A percentile compares a stretch with the other conserved stretches of the same genome.
phyloP scores from a whole-genome alignment of 2,113 vertebrate species.

The Hemiscyllium ocellatum region DNA sequence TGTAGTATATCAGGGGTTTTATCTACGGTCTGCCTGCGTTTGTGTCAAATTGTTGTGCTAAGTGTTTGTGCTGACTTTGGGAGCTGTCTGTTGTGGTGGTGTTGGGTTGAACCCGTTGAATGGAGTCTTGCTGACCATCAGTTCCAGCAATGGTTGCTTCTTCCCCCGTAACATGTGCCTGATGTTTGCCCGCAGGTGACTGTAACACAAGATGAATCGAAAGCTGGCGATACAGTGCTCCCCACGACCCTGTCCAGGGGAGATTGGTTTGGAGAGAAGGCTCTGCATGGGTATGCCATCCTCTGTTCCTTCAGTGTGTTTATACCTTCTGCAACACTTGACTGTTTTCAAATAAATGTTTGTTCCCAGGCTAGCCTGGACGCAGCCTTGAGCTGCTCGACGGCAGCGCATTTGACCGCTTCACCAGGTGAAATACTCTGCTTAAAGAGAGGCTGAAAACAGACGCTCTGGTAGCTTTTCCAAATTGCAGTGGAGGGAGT shows the following conservation, averaged over 20 bases:
- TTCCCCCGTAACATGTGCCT: not conserved
- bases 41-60: not conserved
- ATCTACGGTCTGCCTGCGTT: not conserved
- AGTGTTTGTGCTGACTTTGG: not conserved
- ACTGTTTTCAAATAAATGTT: not conserved
- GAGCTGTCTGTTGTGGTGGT: not conserved
- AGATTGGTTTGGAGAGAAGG: slow-evolving; percentile 63
- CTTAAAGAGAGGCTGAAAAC: too few relatives aligned
- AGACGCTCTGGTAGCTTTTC: not conserved
- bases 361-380: not conserved
- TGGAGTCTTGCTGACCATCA: not conserved
- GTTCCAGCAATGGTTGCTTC: not conserved
- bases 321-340: too few relatives aligned
- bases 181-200: slow-evolving; percentile 48
- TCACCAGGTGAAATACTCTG: not conserved
- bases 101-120: not conserved
- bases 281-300: slow-evolving; percentile 54
- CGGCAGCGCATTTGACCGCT: not conserved
- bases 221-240: slow-evolving; percentile 49
- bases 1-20: not conserved
- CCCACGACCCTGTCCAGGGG: slow-evolving; percentile 52
- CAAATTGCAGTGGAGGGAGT: not conserved
- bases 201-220: slow-evolving; percentile 52
- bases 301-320: not conserved
- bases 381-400: not conserved